phyloP scores from a whole-genome alignment of 2,797 vertebrate genomes.

The Prionace glauca region DNA sequence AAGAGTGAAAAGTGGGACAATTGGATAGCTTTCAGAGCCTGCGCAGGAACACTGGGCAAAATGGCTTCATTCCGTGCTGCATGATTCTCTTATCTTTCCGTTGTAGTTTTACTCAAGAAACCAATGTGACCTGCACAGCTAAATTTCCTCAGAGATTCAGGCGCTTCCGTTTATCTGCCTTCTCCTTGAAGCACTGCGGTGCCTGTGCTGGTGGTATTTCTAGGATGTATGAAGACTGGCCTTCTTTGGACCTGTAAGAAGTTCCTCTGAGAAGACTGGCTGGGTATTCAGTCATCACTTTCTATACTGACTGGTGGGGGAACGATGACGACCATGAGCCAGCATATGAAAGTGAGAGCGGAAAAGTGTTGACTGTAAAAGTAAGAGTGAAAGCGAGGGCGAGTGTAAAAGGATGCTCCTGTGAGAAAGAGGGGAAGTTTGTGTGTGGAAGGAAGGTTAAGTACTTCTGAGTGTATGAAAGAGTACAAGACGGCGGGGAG shows the following conservation, averaged over 20 bases:
- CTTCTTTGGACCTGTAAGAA: not conserved
- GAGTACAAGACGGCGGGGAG: not conserved
- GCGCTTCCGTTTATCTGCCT: not conserved
- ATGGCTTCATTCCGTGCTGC: not conserved
- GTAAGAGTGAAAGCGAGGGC: not conserved
- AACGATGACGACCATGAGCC: too few species aligned
- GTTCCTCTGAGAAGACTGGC: not conserved
- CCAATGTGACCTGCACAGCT: not conserved
- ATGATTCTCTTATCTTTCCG: not conserved
- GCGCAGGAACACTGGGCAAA: not conserved
- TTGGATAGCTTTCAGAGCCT: not conserved
- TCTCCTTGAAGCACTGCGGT: not conserved
- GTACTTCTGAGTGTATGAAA: not conserved
- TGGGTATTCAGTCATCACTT: not conserved
- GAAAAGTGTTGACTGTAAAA: not conserved
- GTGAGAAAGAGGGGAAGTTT: not conserved
- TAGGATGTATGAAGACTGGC: not conserved
- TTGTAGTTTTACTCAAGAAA: not conserved
- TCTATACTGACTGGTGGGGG: not conserved
- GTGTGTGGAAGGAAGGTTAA: not conserved
- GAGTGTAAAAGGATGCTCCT: not conserved
- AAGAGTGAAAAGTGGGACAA: too few species aligned
- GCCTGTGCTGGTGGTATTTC: not conserved
- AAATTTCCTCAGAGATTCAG: not conserved
- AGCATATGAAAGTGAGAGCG: not conserved